A percentile compares a stretch with the other conserved stretches of the same genome.
Conservation (phyloP, 2,113 vertebrate species). For the Lagopus leucura region DNA sequence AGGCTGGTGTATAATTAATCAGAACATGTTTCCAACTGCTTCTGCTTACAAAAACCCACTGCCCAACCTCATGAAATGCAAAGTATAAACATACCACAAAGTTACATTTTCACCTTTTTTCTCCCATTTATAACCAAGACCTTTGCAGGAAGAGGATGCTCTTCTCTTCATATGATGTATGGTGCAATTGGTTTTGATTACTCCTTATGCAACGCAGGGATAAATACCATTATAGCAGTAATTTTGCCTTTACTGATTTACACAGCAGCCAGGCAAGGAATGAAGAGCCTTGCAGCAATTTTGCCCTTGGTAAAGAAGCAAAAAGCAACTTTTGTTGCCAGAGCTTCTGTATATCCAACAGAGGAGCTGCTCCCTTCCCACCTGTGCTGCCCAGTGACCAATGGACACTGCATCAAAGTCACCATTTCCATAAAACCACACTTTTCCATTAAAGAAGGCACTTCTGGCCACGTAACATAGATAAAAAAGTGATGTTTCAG, state of each 20-base stretch:
- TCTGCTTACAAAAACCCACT: neutral
- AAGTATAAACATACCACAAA: neutral
- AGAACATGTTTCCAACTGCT: neutral
- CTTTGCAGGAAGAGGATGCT: neutral
- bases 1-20: neutral
- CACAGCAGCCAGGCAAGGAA: neutral
- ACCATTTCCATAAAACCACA: neutral
- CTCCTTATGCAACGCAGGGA: neutral
- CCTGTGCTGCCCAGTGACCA: neutral
- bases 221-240: neutral
- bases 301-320: neutral
- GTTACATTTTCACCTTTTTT: neutral
- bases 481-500: accelerated
- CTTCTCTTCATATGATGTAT: neutral
- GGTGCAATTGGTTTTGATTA: neutral
- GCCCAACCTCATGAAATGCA: neutral
- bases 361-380: neutral
- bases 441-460: accelerated
- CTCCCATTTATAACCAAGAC: neutral
- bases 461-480: neutral
- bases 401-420: accelerated
- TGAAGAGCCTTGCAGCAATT: neutral
- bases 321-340: neutral
- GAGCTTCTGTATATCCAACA: accelerated
- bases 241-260: neutral